These are phyloP conservation scores for Morone chrysops DNA, from an alignment of 2,113 vertebrate genomes.

Conservation along the genomic window DNA sequence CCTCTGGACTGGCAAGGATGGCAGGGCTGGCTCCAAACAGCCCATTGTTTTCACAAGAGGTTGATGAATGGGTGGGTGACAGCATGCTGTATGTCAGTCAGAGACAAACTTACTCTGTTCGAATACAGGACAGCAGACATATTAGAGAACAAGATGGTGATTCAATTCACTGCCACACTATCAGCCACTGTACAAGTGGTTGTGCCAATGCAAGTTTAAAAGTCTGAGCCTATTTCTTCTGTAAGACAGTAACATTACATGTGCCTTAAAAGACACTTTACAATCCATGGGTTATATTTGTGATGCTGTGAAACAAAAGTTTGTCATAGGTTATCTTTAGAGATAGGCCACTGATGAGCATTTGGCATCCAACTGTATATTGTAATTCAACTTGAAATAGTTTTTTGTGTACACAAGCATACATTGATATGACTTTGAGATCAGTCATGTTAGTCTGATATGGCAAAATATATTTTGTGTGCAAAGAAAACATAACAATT, in stretches of 20 bases:
- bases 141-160: conserved; percentile 54
- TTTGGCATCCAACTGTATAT: not conserved
- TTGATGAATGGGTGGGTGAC: conserved; percentile 69
- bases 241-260: not conserved
- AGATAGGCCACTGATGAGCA: not conserved
- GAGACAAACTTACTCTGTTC: conserved; percentile 58
- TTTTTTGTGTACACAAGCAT: not conserved
- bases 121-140: conserved; percentile 54
- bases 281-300: not conserved
- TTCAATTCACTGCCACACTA: conserved; percentile 66
- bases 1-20: conserved; percentile 68
- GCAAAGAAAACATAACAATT: not conserved
- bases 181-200: conserved; percentile 24
- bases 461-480: not conserved
- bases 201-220: conserved; percentile 6
- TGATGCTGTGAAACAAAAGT: not conserved
- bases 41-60: conserved; percentile 68
- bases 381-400: not conserved
- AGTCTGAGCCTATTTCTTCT: conserved; percentile 3
- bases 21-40: conserved; percentile 59
- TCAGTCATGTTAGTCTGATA: not conserved
- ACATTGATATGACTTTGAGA: not conserved
- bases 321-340: not conserved
- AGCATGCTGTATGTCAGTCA: conserved; percentile 56
- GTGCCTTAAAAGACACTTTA: not conserved